phyloP scores from a whole-genome alignment of 2,797 vertebrate genomes.

The Hypotaenidia okinawae region DNA sequence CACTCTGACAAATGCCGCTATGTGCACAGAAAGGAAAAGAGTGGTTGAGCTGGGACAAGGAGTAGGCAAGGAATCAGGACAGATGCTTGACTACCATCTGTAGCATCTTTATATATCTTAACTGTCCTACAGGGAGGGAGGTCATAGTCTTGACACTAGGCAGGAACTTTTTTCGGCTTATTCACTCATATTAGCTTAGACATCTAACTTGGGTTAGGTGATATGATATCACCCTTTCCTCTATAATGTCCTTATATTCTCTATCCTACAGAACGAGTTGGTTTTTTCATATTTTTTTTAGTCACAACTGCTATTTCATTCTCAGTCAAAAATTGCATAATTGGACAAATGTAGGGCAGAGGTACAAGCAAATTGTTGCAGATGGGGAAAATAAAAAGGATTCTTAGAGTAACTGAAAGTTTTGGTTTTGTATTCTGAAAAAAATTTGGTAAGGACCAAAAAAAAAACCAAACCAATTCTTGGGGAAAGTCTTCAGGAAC shows the following conservation, averaged over 20 bases:
- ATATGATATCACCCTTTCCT: neutral
- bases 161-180: neutral
- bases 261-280: neutral
- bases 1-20: neutral
- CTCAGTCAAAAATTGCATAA: neutral
- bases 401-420: neutral
- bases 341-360: neutral
- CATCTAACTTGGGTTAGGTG: neutral
- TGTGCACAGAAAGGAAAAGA: neutral
- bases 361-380: neutral
- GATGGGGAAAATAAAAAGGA: neutral
- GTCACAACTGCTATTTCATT: neutral
- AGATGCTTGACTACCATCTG: neutral
- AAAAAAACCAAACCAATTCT: neutral
- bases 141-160: neutral
- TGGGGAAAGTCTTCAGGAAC: neutral
- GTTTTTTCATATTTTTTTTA: neutral
- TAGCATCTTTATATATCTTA: neutral
- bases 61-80: neutral
- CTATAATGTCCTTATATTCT: neutral
- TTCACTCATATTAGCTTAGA: neutral
- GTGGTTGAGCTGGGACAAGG: neutral
- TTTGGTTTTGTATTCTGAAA: neutral
- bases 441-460: neutral
- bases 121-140: neutral